Evolutionary conservation across 2,113 vertebrate genomes (phyloP).

Genomic region (Emydura subglobosa): DNA sequence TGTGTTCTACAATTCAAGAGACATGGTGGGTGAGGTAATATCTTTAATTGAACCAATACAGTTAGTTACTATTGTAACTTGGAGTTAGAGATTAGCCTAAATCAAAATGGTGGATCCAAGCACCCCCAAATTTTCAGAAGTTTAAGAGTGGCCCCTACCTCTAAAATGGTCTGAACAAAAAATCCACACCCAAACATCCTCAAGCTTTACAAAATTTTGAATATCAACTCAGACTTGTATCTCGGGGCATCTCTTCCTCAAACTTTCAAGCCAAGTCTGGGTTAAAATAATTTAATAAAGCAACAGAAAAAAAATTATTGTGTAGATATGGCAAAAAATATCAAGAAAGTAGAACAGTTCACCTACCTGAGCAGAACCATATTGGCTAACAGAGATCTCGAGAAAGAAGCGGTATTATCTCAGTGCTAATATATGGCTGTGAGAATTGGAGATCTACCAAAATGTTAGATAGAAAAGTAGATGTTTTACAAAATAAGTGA

Average conservation of each 20-base stretch:
- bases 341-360: too few species aligned
- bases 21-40: too few species aligned
- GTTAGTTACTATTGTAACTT: background rate
- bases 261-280: background rate
- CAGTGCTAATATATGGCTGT: too few species aligned
- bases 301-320: background rate
- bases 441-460: too few species aligned
- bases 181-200: background rate
- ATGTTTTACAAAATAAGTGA: too few species aligned
- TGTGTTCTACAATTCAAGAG: background rate
- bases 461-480: too few species aligned
- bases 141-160: background rate
- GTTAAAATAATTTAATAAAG: background rate
- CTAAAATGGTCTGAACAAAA: background rate
- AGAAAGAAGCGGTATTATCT: too few species aligned
- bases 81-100: background rate
- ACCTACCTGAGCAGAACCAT: too few species aligned
- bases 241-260: background rate
- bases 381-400: too few species aligned
- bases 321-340: background rate
- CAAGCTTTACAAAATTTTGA: background rate
- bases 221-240: fast-evolving
- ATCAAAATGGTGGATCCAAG: slow-evolving; percentile 16
- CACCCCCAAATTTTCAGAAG: background rate
- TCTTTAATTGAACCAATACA: background rate